Evolutionary conservation across 2,888 invertebrate species (phyloP).

Genomic region (Keiferia lycopersicella): DNA sequence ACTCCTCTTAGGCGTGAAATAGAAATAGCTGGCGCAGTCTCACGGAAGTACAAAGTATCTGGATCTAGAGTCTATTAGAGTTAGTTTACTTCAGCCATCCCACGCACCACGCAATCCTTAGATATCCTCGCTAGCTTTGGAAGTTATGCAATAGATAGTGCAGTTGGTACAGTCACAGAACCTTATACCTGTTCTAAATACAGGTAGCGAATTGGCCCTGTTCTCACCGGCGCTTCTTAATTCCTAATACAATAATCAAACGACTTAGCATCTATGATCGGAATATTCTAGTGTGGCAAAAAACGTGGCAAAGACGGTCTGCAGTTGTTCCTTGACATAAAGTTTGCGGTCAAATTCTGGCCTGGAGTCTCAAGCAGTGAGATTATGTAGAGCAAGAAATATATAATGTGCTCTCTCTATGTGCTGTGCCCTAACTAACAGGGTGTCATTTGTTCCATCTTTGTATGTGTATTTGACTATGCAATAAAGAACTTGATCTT

Average conservation of each 20-base stretch:
- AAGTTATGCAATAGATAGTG: background rate
- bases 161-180: background rate
- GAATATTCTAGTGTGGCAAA: too few species aligned
- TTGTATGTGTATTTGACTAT: too few species aligned
- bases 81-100: slow-evolving; percentile 3
- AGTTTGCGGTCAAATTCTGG: too few species aligned
- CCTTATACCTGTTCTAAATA: background rate
- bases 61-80: background rate
- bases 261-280: too few species aligned
- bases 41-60: background rate
- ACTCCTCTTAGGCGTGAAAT: background rate
- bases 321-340: too few species aligned
- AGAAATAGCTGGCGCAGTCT: background rate
- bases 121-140: background rate
- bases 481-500: too few species aligned
- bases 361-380: too few species aligned
- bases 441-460: too few species aligned
- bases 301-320: too few species aligned
- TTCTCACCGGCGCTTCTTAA: slow-evolving; percentile 13
- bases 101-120: background rate
- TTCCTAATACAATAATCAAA: slow-evolving; percentile 2
- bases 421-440: too few species aligned
- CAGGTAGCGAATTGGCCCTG: slow-evolving; percentile 2
- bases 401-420: too few species aligned
- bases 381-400: too few species aligned